Percentiles rank a stretch among this genome's conserved stretches.
phyloP scores from a whole-genome alignment of 2,797 vertebrate genomes.

The Gymnocypris eckloni region DNA sequence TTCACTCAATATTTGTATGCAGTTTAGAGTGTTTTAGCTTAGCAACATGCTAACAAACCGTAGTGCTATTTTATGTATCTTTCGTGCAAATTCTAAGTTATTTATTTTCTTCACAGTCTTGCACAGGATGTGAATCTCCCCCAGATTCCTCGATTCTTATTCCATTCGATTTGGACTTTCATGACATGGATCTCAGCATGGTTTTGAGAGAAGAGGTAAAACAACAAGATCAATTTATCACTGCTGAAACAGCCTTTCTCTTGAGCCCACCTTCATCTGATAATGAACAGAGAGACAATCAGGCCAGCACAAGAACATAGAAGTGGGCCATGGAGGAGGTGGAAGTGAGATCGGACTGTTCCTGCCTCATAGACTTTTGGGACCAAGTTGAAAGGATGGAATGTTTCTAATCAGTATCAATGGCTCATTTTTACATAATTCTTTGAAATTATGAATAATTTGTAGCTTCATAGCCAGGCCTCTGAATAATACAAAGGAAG shows the following conservation, averaged over 20 bases:
- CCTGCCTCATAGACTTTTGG: neutral
- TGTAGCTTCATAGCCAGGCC: neutral
- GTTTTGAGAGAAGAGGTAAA: slow-evolving; percentile 70
- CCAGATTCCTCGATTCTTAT: slow-evolving; percentile 49
- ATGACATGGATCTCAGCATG: slow-evolving; percentile 71
- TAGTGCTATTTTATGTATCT: neutral
- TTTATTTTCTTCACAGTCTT: slow-evolving; percentile 65
- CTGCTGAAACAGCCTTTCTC: neutral
- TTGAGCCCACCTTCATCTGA: slow-evolving; percentile 43
- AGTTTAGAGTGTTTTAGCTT: neutral
- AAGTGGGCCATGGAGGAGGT: slow-evolving; percentile 70
- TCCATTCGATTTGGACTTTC: slow-evolving; percentile 66
- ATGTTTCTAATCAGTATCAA: neutral
- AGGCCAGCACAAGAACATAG: neutral
- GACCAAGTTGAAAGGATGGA: neutral
- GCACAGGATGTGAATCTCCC: slow-evolving; percentile 71
- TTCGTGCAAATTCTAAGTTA: neutral
- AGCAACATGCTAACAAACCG: neutral
- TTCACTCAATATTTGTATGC: neutral
- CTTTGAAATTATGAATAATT: neutral
- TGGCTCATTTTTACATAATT: neutral
- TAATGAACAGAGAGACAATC: slow-evolving; percentile 7
- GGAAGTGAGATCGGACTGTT: slow-evolving; percentile 30
- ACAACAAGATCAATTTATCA: neutral
- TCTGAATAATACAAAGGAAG: neutral